Conservation (phyloP, 2,888 invertebrate species). For the Melanotus villosus region DNA sequence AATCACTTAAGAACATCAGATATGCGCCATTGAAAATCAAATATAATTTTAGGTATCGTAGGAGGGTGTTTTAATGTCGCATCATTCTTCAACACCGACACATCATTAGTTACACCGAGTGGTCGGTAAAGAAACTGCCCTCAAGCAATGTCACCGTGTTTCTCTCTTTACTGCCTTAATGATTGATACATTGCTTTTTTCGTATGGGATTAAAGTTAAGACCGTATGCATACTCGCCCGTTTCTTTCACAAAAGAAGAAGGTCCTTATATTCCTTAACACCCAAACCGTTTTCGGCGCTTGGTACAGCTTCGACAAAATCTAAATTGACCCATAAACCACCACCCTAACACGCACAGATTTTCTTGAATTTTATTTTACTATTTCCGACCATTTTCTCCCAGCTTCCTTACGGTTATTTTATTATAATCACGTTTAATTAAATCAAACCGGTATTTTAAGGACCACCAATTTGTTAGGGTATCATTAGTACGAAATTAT, state of each 20-base stretch:
- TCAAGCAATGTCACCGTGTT: constrained; percentile 59
- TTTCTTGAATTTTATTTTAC: background rate
- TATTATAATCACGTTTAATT: background rate
- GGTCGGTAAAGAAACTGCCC: constrained; percentile 63
- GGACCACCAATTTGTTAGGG: background rate
- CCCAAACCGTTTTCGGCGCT: background rate
- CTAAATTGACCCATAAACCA: background rate
- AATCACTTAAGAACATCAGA: no score
- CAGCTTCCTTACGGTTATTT: background rate
- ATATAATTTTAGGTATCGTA: constrained; percentile 33
- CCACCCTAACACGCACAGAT: background rate
- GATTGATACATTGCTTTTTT: constrained; percentile 62
- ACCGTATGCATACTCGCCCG: constrained; percentile 14
- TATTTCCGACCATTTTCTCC: background rate
- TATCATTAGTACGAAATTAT: constrained; percentile 14
- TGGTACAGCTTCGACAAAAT: background rate
- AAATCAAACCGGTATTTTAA: background rate
- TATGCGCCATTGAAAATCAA: constrained; percentile 2
- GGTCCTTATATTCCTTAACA: background rate
- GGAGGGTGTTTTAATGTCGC: constrained; percentile 42
- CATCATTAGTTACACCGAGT: constrained; percentile 62
- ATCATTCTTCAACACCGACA: constrained; percentile 61
- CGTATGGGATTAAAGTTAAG: constrained; percentile 33
- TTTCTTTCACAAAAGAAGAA: no score
- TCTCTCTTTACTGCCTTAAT: constrained; percentile 60